phyloP scores from a whole-genome alignment of 2,888 invertebrate species.

The Aspidiotus rigidus region DNA sequence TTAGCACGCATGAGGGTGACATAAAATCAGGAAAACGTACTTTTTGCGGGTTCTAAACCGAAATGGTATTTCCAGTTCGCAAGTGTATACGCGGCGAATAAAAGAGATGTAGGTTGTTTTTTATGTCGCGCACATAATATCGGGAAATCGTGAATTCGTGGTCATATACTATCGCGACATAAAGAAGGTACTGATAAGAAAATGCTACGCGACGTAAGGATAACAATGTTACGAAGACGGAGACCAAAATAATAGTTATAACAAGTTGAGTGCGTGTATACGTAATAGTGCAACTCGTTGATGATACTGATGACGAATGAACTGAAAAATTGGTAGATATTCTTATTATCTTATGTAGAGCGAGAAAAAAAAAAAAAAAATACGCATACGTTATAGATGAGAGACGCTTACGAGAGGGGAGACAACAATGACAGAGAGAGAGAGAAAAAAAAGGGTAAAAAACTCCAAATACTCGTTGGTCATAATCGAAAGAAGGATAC shows the following conservation, averaged over 20 bases:
- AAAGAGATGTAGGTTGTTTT: conserved; percentile 10
- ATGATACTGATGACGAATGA: conserved; percentile 12
- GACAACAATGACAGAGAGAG: too few relatives aligned
- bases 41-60: neutral
- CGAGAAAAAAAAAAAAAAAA: neutral
- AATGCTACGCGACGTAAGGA: neutral
- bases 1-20: conserved; percentile 15
- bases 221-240: neutral
- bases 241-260: conserved; percentile 6
- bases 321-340: neutral
- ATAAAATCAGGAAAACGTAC: conserved; percentile 5
- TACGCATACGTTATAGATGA: neutral
- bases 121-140: conserved; percentile 4
- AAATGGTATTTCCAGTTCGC: neutral
- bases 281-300: neutral
- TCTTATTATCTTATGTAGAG: neutral
- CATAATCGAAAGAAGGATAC: conserved; percentile 17
- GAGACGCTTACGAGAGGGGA: neutral
- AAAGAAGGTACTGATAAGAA: conserved; percentile 7
- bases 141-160: conserved; percentile 10
- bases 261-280: neutral
- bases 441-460: neutral
- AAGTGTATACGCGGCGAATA: neutral
- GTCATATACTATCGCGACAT: neutral
- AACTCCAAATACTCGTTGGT: neutral